Conservation (phyloP, 2,113 vertebrate species). For the Vulpes vulpes region DNA sequence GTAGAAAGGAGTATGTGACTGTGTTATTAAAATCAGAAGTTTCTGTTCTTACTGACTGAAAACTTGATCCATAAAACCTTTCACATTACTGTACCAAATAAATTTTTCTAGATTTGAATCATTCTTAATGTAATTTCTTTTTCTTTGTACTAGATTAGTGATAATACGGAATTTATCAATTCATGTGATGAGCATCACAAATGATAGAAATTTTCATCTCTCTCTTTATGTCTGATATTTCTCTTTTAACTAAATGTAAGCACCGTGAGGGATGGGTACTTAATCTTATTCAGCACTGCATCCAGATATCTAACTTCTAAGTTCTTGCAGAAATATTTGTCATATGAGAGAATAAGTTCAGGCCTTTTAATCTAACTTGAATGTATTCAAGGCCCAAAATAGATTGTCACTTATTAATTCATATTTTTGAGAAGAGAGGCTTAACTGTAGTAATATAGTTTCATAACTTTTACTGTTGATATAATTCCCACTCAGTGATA, state of each 20-base stretch:
- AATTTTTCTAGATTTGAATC: background rate
- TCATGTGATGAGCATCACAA: background rate
- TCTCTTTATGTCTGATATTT: background rate
- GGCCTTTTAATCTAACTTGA: background rate
- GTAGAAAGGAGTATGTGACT: background rate
- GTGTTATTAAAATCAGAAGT: conserved; percentile 11
- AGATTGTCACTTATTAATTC: background rate
- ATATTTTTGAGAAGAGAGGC: conserved; percentile 43
- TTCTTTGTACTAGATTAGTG: background rate
- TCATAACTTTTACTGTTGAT: conserved; percentile 71
- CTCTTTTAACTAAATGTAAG: background rate
- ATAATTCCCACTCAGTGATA: conserved; percentile 67
- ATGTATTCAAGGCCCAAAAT: background rate
- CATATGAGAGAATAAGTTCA: background rate
- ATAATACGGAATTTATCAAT: background rate
- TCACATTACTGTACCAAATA: background rate
- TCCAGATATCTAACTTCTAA: background rate
- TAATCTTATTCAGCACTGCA: background rate
- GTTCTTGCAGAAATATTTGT: conserved; percentile 13
- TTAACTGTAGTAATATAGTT: conserved; percentile 24
- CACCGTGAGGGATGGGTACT: background rate
- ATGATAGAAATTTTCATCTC: background rate
- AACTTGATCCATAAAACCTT: background rate
- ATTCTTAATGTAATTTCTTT: conserved; percentile 29
- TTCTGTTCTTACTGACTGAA: conserved; percentile 29